Evolutionary conservation across 2,888 invertebrate genomes (phyloP).

Genomic region (Petrolisthes manimaculis): DNA sequence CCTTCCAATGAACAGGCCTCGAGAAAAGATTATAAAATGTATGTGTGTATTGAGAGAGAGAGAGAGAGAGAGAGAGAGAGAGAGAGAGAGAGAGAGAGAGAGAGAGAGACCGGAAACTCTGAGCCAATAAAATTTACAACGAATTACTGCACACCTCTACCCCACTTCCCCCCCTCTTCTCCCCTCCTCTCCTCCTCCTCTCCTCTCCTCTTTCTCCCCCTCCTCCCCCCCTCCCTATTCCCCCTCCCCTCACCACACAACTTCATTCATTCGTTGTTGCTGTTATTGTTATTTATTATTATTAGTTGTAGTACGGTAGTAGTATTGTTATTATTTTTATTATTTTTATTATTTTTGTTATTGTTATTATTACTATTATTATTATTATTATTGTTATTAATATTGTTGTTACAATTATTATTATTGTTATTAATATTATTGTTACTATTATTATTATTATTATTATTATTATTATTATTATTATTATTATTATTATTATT

Average conservation of each 20-base stretch:
- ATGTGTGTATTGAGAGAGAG: neutral
- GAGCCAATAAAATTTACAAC: neutral
- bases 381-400: neutral
- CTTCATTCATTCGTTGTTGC: neutral
- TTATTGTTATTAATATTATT: neutral
- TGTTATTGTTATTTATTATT: neutral
- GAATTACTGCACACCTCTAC: neutral
- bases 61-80: neutral
- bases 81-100: slow-evolving; percentile 22
- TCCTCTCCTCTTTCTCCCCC: neutral
- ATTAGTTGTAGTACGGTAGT: neutral
- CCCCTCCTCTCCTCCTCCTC: neutral
- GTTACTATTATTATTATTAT: neutral
- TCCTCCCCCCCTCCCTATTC: neutral
- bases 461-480: neutral
- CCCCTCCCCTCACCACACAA: neutral
- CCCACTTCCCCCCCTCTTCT: neutral
- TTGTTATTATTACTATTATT: neutral
- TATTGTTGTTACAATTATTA: neutral
- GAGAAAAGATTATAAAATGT: no score
- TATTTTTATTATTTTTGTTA: neutral
- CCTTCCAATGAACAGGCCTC: no score
- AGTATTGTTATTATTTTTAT: neutral
- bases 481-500: no score
- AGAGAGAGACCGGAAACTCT: neutral